Conservation (phyloP, 2,888 invertebrate genomes). For the Heliconius hortense region DNA sequence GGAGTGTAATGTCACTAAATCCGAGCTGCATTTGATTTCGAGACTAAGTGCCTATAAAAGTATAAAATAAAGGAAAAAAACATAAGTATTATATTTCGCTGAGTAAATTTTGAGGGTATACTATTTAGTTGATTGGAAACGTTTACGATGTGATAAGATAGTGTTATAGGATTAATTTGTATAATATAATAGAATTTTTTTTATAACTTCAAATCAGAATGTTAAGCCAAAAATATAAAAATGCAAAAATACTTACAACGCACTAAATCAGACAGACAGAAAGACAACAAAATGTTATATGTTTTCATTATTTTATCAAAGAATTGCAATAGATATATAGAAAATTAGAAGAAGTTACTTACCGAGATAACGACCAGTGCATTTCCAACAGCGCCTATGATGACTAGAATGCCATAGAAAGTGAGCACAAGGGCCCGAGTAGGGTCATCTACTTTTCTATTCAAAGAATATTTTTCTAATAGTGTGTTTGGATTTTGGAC, state of each 20-base stretch:
- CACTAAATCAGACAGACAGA: neutral
- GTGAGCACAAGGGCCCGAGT: constrained; percentile 85
- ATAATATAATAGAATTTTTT: too few species aligned
- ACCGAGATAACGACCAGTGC: constrained; percentile 89
- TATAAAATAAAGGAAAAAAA: too few species aligned
- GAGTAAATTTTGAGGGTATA: too few species aligned
- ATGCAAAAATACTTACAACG: neutral
- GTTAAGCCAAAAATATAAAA: neutral
- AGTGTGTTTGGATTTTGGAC: constrained; percentile 72
- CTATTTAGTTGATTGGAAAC: neutral
- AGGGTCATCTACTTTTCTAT: constrained; percentile 87
- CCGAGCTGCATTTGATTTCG: too few species aligned
- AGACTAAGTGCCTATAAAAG: too few species aligned
- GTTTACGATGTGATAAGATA: neutral
- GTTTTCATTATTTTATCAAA: neutral
- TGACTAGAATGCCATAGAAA: constrained; percentile 88
- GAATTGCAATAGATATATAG: neutral
- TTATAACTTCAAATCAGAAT: too few species aligned
- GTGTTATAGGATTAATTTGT: neutral
- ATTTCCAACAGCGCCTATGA: constrained; percentile 92
- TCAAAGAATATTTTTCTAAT: constrained; percentile 84
- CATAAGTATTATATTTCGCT: too few species aligned
- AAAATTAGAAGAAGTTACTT: constrained; percentile 50
- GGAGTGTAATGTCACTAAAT: too few species aligned
- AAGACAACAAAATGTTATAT: neutral